Evolutionary conservation across 2,113 vertebrate species (phyloP), one percentile per base, ranked within the genome.

Genomic region (Entomyzon cyanotis): DNA sequence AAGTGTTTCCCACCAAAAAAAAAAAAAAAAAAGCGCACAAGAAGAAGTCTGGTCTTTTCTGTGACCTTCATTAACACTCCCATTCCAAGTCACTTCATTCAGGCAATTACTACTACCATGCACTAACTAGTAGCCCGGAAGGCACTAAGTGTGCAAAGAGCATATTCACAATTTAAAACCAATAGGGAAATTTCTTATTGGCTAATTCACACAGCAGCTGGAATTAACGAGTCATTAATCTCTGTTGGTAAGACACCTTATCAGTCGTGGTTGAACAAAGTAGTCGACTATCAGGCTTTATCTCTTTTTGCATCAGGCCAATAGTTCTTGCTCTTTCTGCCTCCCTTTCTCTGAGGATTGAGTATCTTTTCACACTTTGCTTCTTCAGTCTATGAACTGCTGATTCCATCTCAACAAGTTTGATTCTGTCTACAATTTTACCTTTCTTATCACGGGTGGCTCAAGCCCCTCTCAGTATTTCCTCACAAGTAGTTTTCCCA

Each of bases 1-100:
- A 39, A 0, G 0, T 5, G 8, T 12, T 42, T 71, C 69, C 35
- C 21, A 65, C 18, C 7, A 16, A 5, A 17, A 9, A 11, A 49
- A 23, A 23, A 17, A n/a, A 17, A 13, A 56, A 16, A 30, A 35
- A 49, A 12, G 10, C 22, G 6, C 19, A 42, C 5, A 20, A 11
- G 1, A 25, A 70, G 15, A 67, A 35, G 14, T 3, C 16, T 25
- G 6, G 15, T 25, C 23, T 63, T 74, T 33, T 53, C 19, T 39
- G 23, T 68, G 25, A 31, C 33, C 20, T 52, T 73, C 4, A 1
- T 10, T n/a, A 77, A 49, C 8, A 28, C 8, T 68, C 56, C 6
- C 4, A 5, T 12, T 56, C 5, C 9, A 39, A 5, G 7, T 47
- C 10, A 74, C 41, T 64, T 60, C 5, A 49, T 59, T 77, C 37